Percentiles rank a stretch among this genome's conserved stretches.
These are phyloP conservation scores for Pycnonotus jocosus DNA, from an alignment of 2,113 vertebrate species.

Conservation along the genomic window DNA sequence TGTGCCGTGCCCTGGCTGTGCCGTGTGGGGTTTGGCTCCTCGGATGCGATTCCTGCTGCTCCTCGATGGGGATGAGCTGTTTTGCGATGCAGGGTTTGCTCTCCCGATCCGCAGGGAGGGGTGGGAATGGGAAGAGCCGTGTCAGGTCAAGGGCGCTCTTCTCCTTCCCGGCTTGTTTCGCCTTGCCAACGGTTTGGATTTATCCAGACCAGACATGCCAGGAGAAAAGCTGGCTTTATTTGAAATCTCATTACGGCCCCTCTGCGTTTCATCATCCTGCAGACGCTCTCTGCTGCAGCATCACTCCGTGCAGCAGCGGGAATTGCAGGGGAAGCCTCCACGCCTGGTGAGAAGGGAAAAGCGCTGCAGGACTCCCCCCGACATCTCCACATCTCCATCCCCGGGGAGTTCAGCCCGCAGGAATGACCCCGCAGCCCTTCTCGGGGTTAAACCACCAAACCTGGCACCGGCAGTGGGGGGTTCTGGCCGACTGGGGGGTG, in stretches of 20 bases:
- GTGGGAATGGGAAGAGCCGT: not conserved
- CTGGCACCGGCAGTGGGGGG: too few species aligned
- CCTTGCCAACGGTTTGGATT: not conserved
- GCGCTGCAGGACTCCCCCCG: not conserved
- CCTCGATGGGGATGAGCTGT: not conserved
- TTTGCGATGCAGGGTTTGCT: not conserved
- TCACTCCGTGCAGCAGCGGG: not conserved
- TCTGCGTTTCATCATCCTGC: slow-evolving; percentile 56
- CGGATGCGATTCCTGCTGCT: fast-evolving
- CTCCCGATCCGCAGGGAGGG: not conserved
- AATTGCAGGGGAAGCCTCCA: not conserved
- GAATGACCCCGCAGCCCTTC: not conserved
- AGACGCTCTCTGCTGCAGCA: not conserved
- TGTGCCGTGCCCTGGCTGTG: fast-evolving
- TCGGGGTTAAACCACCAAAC: not conserved
- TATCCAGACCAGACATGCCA: slow-evolving; percentile 10
- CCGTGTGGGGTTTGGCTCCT: fast-evolving
- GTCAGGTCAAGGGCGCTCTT: not conserved
- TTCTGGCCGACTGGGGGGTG: not conserved
- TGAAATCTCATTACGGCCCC: slow-evolving; percentile 35
- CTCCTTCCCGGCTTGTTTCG: not conserved
- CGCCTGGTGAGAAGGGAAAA: not conserved
- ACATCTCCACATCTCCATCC: not conserved
- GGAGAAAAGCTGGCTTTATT: slow-evolving; percentile 11
- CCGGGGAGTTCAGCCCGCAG: not conserved